Evolutionary conservation across 37 sponge, comb jelly and placozoan species (phyloP).

Genomic region (Sycon ciliatum): DNA sequence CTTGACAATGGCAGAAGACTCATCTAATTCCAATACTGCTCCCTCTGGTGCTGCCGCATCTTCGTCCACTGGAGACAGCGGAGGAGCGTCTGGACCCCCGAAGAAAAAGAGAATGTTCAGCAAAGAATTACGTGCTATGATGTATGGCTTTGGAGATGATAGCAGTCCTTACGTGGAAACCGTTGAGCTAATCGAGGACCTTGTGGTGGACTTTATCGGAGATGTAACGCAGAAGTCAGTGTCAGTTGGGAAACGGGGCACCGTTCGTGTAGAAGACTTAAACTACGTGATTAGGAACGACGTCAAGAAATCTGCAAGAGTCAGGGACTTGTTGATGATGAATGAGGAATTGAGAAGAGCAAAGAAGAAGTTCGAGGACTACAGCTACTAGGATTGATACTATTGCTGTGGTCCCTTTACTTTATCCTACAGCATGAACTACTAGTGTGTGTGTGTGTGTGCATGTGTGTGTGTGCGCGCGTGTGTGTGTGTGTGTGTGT

Average conservation of each 20-base stretch:
- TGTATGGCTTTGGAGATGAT: slow-evolving; percentile 99
- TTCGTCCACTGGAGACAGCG: too few species aligned
- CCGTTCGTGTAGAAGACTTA: slow-evolving; percentile 85
- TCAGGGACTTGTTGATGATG: slow-evolving; percentile 82
- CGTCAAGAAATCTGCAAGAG: slow-evolving; percentile 78
- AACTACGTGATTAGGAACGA: slow-evolving; percentile 80
- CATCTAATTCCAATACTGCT: too few species aligned
- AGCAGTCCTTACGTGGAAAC: slow-evolving; percentile 78
- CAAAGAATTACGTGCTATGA: slow-evolving; percentile 87
- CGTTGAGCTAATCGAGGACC: slow-evolving; percentile 81
- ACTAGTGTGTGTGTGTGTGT: too few species aligned
- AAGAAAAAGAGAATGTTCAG: too few species aligned
- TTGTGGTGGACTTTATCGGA: slow-evolving; percentile 69
- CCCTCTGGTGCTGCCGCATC: too few species aligned
- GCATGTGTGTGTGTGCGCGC: too few species aligned
- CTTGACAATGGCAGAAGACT: too few species aligned
- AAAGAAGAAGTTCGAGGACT: slow-evolving; percentile 59
- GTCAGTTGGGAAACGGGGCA: slow-evolving; percentile 82
- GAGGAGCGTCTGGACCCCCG: too few species aligned
- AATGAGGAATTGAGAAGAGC: slow-evolving; percentile 93
- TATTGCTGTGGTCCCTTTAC: too few species aligned
- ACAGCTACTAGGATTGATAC: slow-evolving; percentile 28
- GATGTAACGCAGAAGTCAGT: slow-evolving; percentile 78
- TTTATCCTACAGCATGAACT: too few species aligned
- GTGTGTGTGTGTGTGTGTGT: too few species aligned